A percentile compares a stretch with the other conserved stretches of the same genome.
Conservation (phyloP, 2,888 invertebrate genomes). For the Zonitis immaculata region DNA sequence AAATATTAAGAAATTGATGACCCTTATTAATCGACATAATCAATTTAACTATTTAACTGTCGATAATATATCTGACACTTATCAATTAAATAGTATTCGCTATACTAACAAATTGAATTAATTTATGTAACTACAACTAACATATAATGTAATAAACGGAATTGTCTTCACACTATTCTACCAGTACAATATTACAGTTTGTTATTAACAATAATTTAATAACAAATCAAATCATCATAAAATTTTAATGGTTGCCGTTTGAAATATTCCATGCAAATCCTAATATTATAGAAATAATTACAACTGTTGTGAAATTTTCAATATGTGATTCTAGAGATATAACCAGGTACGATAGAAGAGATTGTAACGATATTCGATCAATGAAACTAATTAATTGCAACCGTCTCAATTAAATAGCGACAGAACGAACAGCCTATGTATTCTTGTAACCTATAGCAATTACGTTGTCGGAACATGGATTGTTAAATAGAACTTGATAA, state of each 20-base stretch:
- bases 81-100: slow-evolving; percentile 22
- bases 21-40: slow-evolving; percentile 20
- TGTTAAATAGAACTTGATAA: slow-evolving; percentile 18
- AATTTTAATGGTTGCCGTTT: not conserved
- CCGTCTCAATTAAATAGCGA: not conserved
- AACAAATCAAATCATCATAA: not conserved
- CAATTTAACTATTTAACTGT: slow-evolving; percentile 23
- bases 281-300: not conserved
- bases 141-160: not conserved
- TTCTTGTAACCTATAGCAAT: slow-evolving; percentile 13
- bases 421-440: not conserved
- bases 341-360: too few relatives aligned
- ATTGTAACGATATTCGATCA: not conserved
- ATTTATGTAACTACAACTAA: slow-evolving; percentile 19
- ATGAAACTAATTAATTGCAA: not conserved
- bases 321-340: not conserved
- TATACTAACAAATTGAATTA: slow-evolving; percentile 18
- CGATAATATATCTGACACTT: slow-evolving; percentile 19
- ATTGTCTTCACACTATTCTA: not conserved
- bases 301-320: not conserved
- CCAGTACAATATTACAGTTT: not conserved
- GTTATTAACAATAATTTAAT: not conserved
- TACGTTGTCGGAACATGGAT: slow-evolving; percentile 13
- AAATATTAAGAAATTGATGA: slow-evolving; percentile 19
- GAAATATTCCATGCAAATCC: not conserved